These are phyloP conservation scores for Xenentodon cancila DNA, from an alignment of 2,797 vertebrate species.

Conservation along the genomic window DNA sequence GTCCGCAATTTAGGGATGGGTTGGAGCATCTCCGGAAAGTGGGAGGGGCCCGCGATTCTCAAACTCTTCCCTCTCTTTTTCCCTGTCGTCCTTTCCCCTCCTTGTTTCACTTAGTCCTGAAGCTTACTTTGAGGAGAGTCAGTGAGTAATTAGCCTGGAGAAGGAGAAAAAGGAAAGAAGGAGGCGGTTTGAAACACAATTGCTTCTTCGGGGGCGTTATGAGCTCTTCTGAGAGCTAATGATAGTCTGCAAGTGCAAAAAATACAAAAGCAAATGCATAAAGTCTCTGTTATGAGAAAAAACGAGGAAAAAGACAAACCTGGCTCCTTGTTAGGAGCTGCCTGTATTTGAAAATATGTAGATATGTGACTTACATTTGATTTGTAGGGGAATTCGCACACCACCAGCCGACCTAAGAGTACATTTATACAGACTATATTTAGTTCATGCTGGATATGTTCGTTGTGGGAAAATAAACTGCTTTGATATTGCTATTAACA, in stretches of 20 bases:
- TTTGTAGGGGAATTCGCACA: no score
- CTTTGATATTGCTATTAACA: no score
- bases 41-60: slow-evolving; percentile 73
- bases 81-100: slow-evolving; percentile 40
- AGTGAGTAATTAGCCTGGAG: slow-evolving; percentile 44
- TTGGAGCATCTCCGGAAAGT: slow-evolving; percentile 78
- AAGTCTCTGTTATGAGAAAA: no score
- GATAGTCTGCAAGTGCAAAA: not conserved
- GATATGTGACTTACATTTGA: no score
- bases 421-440: no score
- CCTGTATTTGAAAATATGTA: no score
- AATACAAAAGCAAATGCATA: no score
- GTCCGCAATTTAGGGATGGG: slow-evolving; percentile 79
- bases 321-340: no score
- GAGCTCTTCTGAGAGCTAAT: slow-evolving; percentile 33
- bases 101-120: slow-evolving; percentile 39
- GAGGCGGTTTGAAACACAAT: slow-evolving; percentile 8
- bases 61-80: slow-evolving; percentile 72
- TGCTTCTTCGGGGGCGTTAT: slow-evolving; percentile 34
- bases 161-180: slow-evolving; percentile 1
- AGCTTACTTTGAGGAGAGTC: slow-evolving; percentile 48
- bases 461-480: no score
- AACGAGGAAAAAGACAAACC: no score
- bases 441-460: no score
- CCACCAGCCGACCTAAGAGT: no score